phyloP scores from a whole-genome alignment of 2,113 vertebrate species.

The Strix uralensis region DNA sequence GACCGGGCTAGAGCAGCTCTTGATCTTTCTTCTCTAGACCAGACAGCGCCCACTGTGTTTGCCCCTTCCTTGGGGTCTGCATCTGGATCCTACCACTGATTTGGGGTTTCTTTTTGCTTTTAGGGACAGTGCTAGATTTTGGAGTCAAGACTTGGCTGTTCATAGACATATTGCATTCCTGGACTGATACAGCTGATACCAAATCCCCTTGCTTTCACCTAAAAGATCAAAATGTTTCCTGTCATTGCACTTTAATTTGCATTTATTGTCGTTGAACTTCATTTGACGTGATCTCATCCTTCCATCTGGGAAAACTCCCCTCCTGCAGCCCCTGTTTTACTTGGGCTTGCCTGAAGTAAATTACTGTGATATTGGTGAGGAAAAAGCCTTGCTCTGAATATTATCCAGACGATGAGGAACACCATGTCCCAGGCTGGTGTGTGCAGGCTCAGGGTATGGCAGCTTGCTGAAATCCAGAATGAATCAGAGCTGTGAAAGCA shows the following conservation, averaged over 20 bases:
- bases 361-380: accelerated
- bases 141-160: background rate
- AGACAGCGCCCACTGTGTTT: background rate
- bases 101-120: background rate
- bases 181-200: background rate
- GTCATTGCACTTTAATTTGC: background rate
- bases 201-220: background rate
- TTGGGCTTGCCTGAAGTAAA: background rate
- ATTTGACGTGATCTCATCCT: background rate
- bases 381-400: background rate
- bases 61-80: background rate
- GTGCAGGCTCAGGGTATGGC: background rate
- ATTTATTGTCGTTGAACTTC: background rate
- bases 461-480: background rate
- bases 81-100: background rate
- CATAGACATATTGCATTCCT: background rate
- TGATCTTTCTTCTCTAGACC: background rate
- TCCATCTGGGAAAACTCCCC: background rate
- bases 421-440: background rate
- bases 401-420: background rate
- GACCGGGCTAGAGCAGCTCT: background rate
- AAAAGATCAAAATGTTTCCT: background rate
- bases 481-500: conserved; percentile 52
- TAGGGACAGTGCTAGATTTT: background rate
- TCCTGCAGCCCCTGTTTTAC: background rate